phyloP scores from a whole-genome alignment of 2,888 invertebrate species.

The Agapetus fuscipes region DNA sequence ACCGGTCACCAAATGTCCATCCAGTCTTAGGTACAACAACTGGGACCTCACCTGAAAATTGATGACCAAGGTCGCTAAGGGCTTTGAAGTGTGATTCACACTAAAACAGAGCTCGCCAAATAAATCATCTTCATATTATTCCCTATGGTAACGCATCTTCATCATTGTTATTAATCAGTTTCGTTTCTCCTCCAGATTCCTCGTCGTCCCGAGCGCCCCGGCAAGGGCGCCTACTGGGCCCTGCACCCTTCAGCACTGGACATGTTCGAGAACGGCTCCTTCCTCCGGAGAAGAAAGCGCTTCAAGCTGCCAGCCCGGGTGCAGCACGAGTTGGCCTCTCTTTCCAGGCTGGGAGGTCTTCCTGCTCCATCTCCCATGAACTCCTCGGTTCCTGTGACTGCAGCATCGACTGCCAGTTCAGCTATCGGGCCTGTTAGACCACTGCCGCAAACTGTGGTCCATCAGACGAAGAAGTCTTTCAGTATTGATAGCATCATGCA shows the following conservation, averaged over 20 bases:
- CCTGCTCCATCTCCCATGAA: slow-evolving; percentile 27
- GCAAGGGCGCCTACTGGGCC: slow-evolving; percentile 81
- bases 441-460: slow-evolving; percentile 5
- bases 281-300: slow-evolving; percentile 67
- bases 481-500: slow-evolving; percentile 30
- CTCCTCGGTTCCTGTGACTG: too few relatives aligned
- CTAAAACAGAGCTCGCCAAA: too few relatives aligned
- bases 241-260: slow-evolving; percentile 69
- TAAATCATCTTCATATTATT: too few relatives aligned
- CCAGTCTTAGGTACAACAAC: too few relatives aligned
- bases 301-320: slow-evolving; percentile 60
- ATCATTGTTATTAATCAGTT: too few relatives aligned
- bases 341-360: slow-evolving; percentile 26
- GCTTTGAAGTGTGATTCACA: too few relatives aligned
- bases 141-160: too few relatives aligned
- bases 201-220: slow-evolving; percentile 64
- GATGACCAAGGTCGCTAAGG: too few relatives aligned
- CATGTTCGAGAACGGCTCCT: slow-evolving; percentile 84
- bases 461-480: slow-evolving; percentile 24
- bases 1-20: too few relatives aligned
- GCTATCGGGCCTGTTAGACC: slow-evolving; percentile 13
- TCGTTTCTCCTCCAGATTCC: too few relatives aligned
- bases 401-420: slow-evolving; percentile 3
- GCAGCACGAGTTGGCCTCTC: slow-evolving; percentile 44
- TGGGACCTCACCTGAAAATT: too few relatives aligned